Evolutionary conservation across 2,797 vertebrate species (phyloP), one percentile per base, ranked within the genome.

Genomic region (Melanotaenia boesemani): DNA sequence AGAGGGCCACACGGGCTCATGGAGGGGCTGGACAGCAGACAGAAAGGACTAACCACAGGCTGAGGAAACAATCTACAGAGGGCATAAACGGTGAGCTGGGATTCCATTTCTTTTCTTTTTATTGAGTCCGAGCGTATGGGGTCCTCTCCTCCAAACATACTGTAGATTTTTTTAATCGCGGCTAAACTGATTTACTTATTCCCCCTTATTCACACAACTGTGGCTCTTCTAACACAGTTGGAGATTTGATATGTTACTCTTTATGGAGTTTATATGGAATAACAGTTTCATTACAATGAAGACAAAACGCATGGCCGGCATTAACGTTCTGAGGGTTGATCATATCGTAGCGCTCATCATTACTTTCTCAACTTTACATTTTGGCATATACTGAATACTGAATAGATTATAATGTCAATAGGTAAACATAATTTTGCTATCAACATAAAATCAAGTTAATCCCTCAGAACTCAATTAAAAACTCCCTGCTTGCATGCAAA

Each of bases 51-150:
- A 84, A 55, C 28, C 67, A 63, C 11, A 32, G 15, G 6, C 48
- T 79, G 70, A 84, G 82, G 24, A 92, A 92, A 81, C 74, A 82
- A 13, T 86, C 93, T 7, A 78, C 82, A 0, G 81, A 91, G 64
- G 22, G 72, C 2, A 92, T 85, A 63, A 93, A 89, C 0, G 91
- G 95, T 96, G 84, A 94, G 95, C 6, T 28, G 13, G 26, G 12
- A 28, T 70, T 28, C 12, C 1, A 88, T 61, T 62, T 30, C 1
- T 48, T 63, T 62, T 54, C 0, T 54, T 60, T 44, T 41, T 24
- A 8, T 46, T 63, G 55, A 56, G 61, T 60, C 44, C 5, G 57
- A 56, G 2, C 11, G 32, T 9, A 6, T 10, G 28, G 7, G 16
- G 2, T 15, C 5, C 24, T 32, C n/a, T 24, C 28, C 6, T 24